Evolutionary conservation across 2,888 invertebrate genomes (phyloP), one percentile per base, ranked within the genome.

Genomic region (Rhyacophila evoluta): DNA sequence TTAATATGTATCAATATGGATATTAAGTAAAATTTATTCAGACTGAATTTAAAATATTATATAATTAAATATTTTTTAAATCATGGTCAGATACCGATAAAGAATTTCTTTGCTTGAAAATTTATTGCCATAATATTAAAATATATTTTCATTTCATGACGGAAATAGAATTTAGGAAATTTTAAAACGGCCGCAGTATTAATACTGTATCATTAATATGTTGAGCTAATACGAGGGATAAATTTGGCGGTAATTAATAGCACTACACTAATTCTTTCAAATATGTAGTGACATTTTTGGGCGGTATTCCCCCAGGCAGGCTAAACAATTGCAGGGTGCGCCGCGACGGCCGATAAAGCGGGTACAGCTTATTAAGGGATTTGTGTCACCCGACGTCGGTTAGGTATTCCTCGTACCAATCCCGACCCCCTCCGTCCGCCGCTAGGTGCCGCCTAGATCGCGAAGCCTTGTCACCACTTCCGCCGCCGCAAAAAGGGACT

Each of bases 301-400:
- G 1, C 8, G 55, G 10, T 6, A 25, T 6, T 33, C 25, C 8
- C 8, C 55, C 15, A 15, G 10, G 19, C 55, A 19, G 15, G 19
- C 19, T 55, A 55, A 55, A 55, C 55, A 55, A 55, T 55, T 25
- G 55, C 25, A 69, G 29, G 69, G 69, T n/a, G 28, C 28, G 29
- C 39, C 39, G 39, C 39, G 39, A 15, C 71, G 55, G 71, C 74
- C 79, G 80, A 78, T 79, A 82, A 80, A 77, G 72, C 72, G 79
- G 38, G 72, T 79, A 80, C 81, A 82, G 80, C 81, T 82, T 82
- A 82, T 80, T 82, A 79, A 82, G 80, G 81, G 81, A 82, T 82
- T 80, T 82, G 78, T 70, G 75, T 74, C 73, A 19, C 55, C 55
- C 55, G 19, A 25, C 55, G 55, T 55, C 55, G 55, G 55, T 55